Evolutionary conservation across 2,888 invertebrate species (phyloP), one percentile per base, ranked within the genome.

Genomic region (Coenonympha arcania): DNA sequence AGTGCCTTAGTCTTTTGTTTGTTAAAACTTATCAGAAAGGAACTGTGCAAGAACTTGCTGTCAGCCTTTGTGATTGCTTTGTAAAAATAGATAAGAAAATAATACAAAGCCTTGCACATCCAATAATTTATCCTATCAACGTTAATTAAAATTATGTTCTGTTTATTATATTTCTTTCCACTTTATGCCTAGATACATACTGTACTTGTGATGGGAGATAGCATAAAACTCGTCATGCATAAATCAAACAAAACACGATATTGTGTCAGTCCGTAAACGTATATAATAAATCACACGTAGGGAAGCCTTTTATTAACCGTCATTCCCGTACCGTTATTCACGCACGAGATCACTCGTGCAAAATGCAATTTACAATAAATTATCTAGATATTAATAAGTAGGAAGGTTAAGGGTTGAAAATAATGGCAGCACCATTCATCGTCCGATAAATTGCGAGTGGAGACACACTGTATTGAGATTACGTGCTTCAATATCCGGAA

Each of bases 331-430:
- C 49, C 64, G 60, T 68, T 67, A 75, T 71, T 76, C 75, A 76
- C 73, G 76, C 76, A 73, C 73, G 72, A 67, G 64, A 70, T 73
- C 73, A 73, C 73, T 70, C 68, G 66, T 76, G 71, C 73, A 74
- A 72, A 82, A 83, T 83, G 85, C 82, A 85, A 86, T 85, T 84
- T 86, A 83, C 85, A 86, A 85, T 86, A 86, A 86, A 86, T 86
- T 86, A 85, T 77, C 76, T 73, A 76, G 85, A 82, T 85, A 86
- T 86, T 86, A 86, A 85, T 85, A 85, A 83, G 81, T 76, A 72
- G 73, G 73, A 73, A 79, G 80, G 81, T 79, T 81, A 83, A 83
- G 82, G 84, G 85, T 83, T 83, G 76, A 73, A 70, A 67, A 80
- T 84, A 83, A 86, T 80, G 80, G 80, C 67, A 58, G 64, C 69